Percentiles rank a stretch among this genome's conserved stretches.
These are phyloP conservation scores for Scomber japonicus DNA, from an alignment of 2,113 vertebrate species.

Conservation along the genomic window DNA sequence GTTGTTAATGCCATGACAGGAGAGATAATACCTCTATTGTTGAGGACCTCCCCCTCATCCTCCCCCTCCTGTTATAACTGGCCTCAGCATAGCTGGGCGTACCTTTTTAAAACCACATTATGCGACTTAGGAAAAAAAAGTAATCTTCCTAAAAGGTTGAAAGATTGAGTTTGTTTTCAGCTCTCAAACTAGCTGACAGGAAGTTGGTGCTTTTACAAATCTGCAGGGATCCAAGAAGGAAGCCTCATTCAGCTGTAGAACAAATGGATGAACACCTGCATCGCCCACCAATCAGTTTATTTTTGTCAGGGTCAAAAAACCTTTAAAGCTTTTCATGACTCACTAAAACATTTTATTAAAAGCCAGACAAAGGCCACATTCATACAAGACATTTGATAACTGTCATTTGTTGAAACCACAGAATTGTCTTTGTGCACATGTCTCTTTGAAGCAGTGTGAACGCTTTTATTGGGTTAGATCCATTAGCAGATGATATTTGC, in stretches of 20 bases:
- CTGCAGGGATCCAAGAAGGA: conserved; percentile 8
- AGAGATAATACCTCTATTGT: conserved; percentile 82
- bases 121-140: conserved; percentile 38
- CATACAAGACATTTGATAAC: conserved; percentile 11
- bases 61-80: conserved; percentile 28
- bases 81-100: conserved; percentile 40
- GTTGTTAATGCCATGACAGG: conserved; percentile 77
- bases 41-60: conserved; percentile 42
- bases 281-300: conserved; percentile 11
- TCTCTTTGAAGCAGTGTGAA: conserved; percentile 12
- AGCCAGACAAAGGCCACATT: conserved; percentile 39
- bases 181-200: conserved; percentile 9
- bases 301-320: conserved; percentile 4
- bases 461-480: conserved; percentile 15
- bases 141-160: conserved; percentile 10
- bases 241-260: not conserved
- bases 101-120: conserved; percentile 61
- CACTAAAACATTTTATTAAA: not conserved
- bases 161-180: conserved; percentile 9
- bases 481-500: conserved; percentile 33
- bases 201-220: conserved; percentile 5
- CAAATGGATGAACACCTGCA: conserved; percentile 12
- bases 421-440: not conserved
- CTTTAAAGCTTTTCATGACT: not conserved
- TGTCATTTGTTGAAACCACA: not conserved